Percentiles rank a stretch among this genome's conserved stretches.
Conservation (phyloP, 2,888 invertebrate genomes). For the Siphonodentalium dalli region DNA sequence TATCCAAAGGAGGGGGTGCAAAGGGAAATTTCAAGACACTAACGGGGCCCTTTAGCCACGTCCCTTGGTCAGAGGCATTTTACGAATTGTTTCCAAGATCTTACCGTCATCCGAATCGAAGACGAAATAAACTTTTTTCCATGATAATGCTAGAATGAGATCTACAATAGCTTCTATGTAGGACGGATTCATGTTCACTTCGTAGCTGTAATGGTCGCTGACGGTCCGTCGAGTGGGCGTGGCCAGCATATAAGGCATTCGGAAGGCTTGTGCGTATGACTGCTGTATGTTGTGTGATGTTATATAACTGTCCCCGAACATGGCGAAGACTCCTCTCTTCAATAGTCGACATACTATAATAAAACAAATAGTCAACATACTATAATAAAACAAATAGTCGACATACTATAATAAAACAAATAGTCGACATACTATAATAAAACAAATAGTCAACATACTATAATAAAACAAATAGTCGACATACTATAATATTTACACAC, state of each 20-base stretch:
- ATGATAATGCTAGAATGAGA: slow-evolving; percentile 88
- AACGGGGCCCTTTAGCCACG: too few species aligned
- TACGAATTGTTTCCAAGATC: too few species aligned
- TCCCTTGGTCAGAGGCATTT: too few species aligned
- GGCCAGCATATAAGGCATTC: slow-evolving; percentile 56
- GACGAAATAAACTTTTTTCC: slow-evolving; percentile 87
- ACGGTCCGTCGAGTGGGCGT: slow-evolving; percentile 41
- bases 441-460: too few species aligned
- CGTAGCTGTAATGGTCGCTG: slow-evolving; percentile 39
- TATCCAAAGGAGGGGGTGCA: too few species aligned
- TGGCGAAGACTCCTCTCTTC: slow-evolving; percentile 44
- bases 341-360: slow-evolving; percentile 57
- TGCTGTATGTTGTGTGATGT: slow-evolving; percentile 54
- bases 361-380: too few species aligned
- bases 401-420: too few species aligned
- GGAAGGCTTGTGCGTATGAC: slow-evolving; percentile 54
- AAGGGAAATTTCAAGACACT: too few species aligned
- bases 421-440: too few species aligned
- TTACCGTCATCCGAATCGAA: slow-evolving; percentile 91
- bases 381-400: too few species aligned
- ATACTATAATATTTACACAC: too few species aligned
- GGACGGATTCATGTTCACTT: slow-evolving; percentile 82
- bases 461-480: too few species aligned
- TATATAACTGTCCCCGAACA: slow-evolving; percentile 50
- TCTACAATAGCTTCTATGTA: slow-evolving; percentile 95